phyloP scores from a whole-genome alignment of 1,140 invertebrate genomes.

The Latrodectus geometricus region DNA sequence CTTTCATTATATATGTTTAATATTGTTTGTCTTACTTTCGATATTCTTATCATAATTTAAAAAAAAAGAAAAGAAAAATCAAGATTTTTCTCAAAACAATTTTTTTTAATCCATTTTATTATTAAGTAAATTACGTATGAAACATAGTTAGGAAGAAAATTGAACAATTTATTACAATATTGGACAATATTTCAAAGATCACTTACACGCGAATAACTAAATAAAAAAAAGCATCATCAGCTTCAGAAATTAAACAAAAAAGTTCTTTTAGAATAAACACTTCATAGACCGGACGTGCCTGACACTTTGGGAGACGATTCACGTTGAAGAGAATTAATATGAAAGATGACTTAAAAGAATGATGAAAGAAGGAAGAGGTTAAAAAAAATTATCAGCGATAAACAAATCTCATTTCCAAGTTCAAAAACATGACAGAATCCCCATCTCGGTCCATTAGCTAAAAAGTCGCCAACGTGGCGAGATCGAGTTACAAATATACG shows the following conservation, averaged over 20 bases:
- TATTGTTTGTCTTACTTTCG: no score
- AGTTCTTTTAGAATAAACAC: conserved; percentile 11
- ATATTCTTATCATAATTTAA: no score
- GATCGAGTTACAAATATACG: conserved; percentile 18
- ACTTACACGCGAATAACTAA: no score
- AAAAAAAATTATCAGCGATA: background rate
- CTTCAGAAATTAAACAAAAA: conserved; percentile 16
- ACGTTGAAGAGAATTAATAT: background rate
- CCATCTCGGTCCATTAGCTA: conserved; percentile 19
- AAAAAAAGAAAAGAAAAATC: no score
- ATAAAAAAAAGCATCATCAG: no score
- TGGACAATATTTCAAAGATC: no score
- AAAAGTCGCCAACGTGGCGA: background rate
- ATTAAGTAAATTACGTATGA: no score
- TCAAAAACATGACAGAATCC: background rate
- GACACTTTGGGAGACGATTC: conserved; percentile 12
- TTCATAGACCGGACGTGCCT: conserved; percentile 9
- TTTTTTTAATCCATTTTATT: no score
- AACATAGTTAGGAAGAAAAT: no score
- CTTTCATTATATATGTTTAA: no score
- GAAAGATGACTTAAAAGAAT: background rate
- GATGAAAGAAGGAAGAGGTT: background rate
- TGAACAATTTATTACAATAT: no score
- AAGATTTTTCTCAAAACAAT: no score
- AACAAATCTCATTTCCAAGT: background rate